Evolutionary conservation across 1,140 invertebrate species (phyloP).

Genomic region (Lucilia sericata): DNA sequence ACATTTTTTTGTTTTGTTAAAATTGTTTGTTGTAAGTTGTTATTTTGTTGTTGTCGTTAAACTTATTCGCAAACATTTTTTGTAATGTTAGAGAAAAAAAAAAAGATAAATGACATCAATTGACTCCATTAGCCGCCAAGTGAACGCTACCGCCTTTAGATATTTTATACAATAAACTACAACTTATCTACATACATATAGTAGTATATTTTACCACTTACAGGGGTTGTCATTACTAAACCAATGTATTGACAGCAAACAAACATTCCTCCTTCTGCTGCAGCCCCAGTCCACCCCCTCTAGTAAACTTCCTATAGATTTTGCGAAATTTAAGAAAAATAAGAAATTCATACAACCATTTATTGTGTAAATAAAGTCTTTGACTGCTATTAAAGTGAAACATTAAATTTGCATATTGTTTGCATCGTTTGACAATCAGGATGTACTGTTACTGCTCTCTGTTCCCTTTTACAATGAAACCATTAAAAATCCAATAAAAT

Average conservation of each 20-base stretch:
- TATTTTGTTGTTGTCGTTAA: constrained; percentile 13
- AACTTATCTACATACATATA: too few relatives aligned
- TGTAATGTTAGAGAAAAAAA: not conserved
- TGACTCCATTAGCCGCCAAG: constrained; percentile 45
- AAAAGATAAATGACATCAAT: constrained; percentile 45
- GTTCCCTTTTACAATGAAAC: constrained; percentile 58
- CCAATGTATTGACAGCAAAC: too few relatives aligned
- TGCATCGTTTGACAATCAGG: constrained; percentile 57
- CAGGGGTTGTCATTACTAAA: too few relatives aligned
- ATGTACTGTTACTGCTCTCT: not conserved
- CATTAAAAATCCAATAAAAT: constrained; percentile 67
- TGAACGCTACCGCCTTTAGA: constrained; percentile 27
- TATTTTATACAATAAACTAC: too few relatives aligned
- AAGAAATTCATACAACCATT: constrained; percentile 16
- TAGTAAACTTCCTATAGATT: too few relatives aligned
- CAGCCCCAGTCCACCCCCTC: not conserved
- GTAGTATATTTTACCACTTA: too few relatives aligned
- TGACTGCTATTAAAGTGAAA: constrained; percentile 45
- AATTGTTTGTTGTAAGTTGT: not conserved
- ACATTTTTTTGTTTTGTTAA: constrained; percentile 5
- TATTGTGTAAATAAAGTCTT: constrained; percentile 19
- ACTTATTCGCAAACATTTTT: constrained; percentile 19
- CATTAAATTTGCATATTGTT: constrained; percentile 66
- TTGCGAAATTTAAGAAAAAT: too few relatives aligned
- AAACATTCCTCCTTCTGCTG: not conserved